Percentiles rank a stretch among this genome's conserved stretches.
These are phyloP conservation scores for Vimba vimba DNA, from an alignment of 2,113 vertebrate genomes.

Conservation along the genomic window DNA sequence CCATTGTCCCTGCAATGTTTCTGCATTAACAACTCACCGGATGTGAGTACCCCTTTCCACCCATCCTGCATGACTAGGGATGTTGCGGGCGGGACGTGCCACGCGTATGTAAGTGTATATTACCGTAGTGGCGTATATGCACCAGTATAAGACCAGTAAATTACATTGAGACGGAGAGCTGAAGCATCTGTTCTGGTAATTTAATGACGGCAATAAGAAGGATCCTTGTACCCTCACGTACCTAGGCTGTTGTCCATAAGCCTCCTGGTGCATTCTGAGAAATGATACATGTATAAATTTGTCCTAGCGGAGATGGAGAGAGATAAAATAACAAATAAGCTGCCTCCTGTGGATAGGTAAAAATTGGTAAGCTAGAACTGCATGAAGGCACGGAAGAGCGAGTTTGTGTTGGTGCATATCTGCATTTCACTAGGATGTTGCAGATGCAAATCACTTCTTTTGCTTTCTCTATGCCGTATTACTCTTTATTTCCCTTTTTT, in stretches of 20 bases:
- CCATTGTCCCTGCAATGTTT: neutral
- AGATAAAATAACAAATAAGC: conserved; percentile 25
- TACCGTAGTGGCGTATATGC: conserved; percentile 17
- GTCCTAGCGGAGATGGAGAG: conserved; percentile 2
- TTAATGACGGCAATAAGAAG: conserved; percentile 40
- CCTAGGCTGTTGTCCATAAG: conserved; percentile 15
- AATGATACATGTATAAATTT: conserved; percentile 32
- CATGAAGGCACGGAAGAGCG: neutral
- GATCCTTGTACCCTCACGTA: conserved; percentile 27
- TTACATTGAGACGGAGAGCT: conserved; percentile 18
- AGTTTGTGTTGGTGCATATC: neutral
- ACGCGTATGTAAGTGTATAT: conserved; percentile 10
- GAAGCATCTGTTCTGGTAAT: conserved; percentile 25
- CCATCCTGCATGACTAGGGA: neutral
- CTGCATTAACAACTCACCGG: neutral
- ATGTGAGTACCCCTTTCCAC: neutral
- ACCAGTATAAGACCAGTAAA: conserved; percentile 29
- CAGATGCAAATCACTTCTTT: conserved; percentile 25
- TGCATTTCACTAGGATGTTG: neutral
- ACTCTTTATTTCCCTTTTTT: conserved; percentile 35
- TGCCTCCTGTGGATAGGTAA: conserved; percentile 7
- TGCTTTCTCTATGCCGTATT: neutral
- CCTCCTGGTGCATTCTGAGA: conserved; percentile 28
- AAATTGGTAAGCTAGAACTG: conserved; percentile 8
- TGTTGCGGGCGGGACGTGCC: conserved; percentile 18